These are phyloP conservation scores for Maniola hyperantus DNA, from an alignment of 2,888 invertebrate genomes.

Conservation along the genomic window DNA sequence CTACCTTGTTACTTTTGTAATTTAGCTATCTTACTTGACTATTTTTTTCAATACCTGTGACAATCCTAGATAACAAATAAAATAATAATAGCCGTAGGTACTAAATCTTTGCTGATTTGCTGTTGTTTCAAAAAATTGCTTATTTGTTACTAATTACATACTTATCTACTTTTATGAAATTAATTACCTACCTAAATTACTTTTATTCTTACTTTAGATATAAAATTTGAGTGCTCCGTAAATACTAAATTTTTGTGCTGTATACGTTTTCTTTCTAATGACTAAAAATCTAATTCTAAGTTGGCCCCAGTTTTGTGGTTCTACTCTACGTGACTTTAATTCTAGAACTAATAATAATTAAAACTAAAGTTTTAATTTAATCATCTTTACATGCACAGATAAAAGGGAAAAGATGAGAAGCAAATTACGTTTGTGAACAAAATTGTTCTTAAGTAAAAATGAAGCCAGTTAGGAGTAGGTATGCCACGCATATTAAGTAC, in stretches of 20 bases:
- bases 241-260: neutral
- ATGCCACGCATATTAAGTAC: too few species aligned
- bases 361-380: too few species aligned
- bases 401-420: neutral
- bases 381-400: neutral
- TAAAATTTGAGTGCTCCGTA: slow-evolving; percentile 7
- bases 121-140: too few species aligned
- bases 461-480: too few species aligned
- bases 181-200: neutral
- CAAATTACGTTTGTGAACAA: neutral
- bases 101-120: too few species aligned
- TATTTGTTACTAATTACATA: too few species aligned
- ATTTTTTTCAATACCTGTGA: too few species aligned
- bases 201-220: neutral
- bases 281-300: slow-evolving; percentile 60
- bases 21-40: too few species aligned
- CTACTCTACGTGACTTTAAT: slow-evolving; percentile 35
- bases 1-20: too few species aligned
- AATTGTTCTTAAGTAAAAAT: neutral
- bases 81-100: too few species aligned
- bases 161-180: neutral
- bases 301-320: slow-evolving; percentile 71
- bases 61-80: too few species aligned
- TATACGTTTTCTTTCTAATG: slow-evolving; percentile 24
- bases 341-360: neutral